Conservation (phyloP, 2,113 vertebrate species). For the Gila orcuttii region DNA sequence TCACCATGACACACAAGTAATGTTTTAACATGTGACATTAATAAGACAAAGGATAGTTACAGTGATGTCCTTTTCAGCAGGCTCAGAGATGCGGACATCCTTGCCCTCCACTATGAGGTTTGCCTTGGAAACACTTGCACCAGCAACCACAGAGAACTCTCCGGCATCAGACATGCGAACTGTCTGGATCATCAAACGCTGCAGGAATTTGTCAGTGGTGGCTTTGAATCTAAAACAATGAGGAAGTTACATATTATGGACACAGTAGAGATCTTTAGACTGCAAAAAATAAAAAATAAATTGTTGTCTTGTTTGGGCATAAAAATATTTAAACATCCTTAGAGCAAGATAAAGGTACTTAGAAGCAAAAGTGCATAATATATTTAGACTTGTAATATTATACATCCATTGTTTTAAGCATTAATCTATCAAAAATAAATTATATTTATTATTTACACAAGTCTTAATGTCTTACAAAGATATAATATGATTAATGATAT, state of each 20-base stretch:
- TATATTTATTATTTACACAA: background rate
- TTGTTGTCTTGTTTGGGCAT: background rate
- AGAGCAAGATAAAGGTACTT: background rate
- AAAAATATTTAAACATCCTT: background rate
- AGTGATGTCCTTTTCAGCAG: slow-evolving; percentile 78
- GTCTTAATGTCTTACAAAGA: background rate
- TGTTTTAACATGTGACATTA: background rate
- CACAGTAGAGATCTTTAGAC: background rate
- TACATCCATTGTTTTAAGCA: background rate
- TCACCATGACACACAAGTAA: background rate
- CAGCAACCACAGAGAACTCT: slow-evolving; percentile 90
- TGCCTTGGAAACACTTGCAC: slow-evolving; percentile 89
- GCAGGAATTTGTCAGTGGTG: slow-evolving; percentile 84
- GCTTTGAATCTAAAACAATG: slow-evolving; percentile 81
- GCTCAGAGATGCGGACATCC: slow-evolving; percentile 87
- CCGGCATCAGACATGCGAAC: slow-evolving; percentile 89
- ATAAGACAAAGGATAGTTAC: slow-evolving; percentile 70
- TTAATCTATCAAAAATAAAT: background rate
- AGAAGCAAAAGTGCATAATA: background rate
- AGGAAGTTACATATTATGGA: background rate
- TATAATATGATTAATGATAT: background rate
- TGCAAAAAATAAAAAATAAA: background rate
- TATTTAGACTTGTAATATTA: too few relatives aligned
- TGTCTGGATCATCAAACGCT: slow-evolving; percentile 88
- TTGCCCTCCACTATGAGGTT: slow-evolving; percentile 87